Evolutionary conservation across 2,797 vertebrate genomes (phyloP).

Genomic region (Sarcoramphus papa): DNA sequence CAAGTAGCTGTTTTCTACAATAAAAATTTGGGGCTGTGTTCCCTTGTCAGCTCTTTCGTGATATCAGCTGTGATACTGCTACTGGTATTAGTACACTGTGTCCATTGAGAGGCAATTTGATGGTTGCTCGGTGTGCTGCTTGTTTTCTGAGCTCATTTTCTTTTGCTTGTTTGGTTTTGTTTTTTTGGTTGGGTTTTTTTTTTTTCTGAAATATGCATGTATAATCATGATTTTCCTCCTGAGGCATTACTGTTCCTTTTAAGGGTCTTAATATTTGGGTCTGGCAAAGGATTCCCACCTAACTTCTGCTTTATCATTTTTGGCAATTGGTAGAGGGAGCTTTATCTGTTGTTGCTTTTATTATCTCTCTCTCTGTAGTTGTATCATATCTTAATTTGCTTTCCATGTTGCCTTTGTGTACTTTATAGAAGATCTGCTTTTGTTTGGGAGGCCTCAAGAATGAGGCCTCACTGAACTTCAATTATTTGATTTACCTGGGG

Average conservation of each 20-base stretch:
- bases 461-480: neutral
- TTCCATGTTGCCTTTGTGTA: neutral
- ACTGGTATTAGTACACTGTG: neutral
- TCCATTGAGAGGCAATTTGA: neutral
- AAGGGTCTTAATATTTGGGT: neutral
- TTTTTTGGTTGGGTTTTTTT: no score
- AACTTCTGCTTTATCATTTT: neutral
- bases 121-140: neutral
- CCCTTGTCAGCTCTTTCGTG: neutral
- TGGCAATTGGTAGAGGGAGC: neutral
- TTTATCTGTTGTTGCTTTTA: neutral
- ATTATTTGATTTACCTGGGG: neutral
- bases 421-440: neutral
- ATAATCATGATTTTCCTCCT: neutral
- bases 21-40: neutral
- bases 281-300: neutral
- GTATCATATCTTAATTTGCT: neutral
- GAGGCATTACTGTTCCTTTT: neutral
- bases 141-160: neutral
- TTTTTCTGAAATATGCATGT: neutral
- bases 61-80: neutral
- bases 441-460: neutral
- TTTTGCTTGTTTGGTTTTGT: neutral
- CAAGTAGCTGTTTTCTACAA: neutral
- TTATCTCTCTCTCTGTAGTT: neutral